Evolutionary conservation across 2,113 vertebrate genomes (phyloP), one percentile per base, ranked within the genome.

Genomic region (Grus americana): DNA sequence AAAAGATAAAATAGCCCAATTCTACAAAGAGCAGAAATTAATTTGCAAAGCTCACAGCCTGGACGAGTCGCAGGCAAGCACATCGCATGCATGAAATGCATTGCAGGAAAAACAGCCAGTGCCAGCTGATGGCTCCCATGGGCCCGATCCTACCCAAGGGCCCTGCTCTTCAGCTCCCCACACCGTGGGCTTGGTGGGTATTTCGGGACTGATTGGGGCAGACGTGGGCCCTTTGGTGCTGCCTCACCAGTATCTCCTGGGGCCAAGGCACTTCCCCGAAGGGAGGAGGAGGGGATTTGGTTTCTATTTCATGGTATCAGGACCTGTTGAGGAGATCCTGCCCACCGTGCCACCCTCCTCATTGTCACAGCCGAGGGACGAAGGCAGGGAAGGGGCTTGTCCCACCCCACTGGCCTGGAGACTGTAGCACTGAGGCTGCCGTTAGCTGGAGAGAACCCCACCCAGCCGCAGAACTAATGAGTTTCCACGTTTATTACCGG

Each of bases 341-440:
- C 26, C 15, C 1, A 0, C 27, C 3, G 2, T 44, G 34, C 27
- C 0, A 2, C 61, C 32, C 36, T 62, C 55, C 47, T 47, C 63
- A 2, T 49, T 6, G 0, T 55, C 59, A 36, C 59, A 59, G 34
- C 44, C 66, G 24, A 23, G 40, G 40, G 47, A 12, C 2, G 18
- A 80, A 67, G 68, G 40, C 62, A 55, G 30, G 17, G 21, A 86
- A 42, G 4, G n/a, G 40, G 15, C 21, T 34, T 23, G 6, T 80
- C 59, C 59, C 30, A 66, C 26, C 46, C 4, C 1, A 0, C n/a
- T 11, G 29, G 29, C 29, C 42, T 38, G 38, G 38, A 42, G 24
- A 30, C 40, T 20, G 70, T 54, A 66, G 38, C 5, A 10, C 44
- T 0, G 2, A 29, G 44, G 52, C 42, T 73, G 74, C 16, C 1